Base-by-base conservation (phyloP, 37 sponge, comb jelly and placozoan genomes). In the Hormiphora californensis region DNA sequence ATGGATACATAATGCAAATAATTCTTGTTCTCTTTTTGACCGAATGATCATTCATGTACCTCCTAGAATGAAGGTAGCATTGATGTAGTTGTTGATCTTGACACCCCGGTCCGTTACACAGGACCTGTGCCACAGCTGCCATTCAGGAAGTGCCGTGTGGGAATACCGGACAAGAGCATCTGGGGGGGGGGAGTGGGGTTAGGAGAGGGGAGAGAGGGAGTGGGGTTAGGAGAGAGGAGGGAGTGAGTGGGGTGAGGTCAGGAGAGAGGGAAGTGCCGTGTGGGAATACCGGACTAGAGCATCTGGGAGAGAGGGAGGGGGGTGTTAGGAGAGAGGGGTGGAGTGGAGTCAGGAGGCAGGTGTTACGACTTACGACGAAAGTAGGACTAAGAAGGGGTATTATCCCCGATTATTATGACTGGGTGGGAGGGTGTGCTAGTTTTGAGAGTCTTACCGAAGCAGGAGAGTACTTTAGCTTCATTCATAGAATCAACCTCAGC, bases 371-470 rank as follows among this genome's bases (percentile, higher is more conserved):
- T n/a, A n/a, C n/a, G n/a, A n/a, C n/a, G n/a, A n/a, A n/a, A n/a
- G n/a, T n/a, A n/a, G n/a, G n/a, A n/a, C n/a, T n/a, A n/a, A n/a
- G n/a, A n/a, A n/a, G n/a, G n/a, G n/a, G n/a, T n/a, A n/a, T n/a
- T n/a, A n/a, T n/a, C n/a, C n/a, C n/a, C n/a, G n/a, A n/a, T n/a
- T n/a, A n/a, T n/a, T n/a, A n/a, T n/a, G n/a, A n/a, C n/a, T n/a
- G n/a, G n/a, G n/a, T n/a, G n/a, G n/a, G n/a, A n/a, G n/a, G n/a
- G n/a, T n/a, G n/a, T n/a, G n/a, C n/a, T n/a, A n/a, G n/a, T n/a
- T n/a, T n/a, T n/a, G n/a, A n/a, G n/a, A n/a, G 40, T n/a, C 44
- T 1, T 5, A 73, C 81, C 81, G 81, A 73, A 73, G 81, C 81
- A 73, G 44, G 40, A 43, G 23, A 73, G 81, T 43, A 73, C 81